A percentile compares a stretch with the other conserved stretches of the same genome.
These are phyloP conservation scores for Theropithecus gelada DNA, from an alignment of 2,113 vertebrate species.

Conservation along the genomic window DNA sequence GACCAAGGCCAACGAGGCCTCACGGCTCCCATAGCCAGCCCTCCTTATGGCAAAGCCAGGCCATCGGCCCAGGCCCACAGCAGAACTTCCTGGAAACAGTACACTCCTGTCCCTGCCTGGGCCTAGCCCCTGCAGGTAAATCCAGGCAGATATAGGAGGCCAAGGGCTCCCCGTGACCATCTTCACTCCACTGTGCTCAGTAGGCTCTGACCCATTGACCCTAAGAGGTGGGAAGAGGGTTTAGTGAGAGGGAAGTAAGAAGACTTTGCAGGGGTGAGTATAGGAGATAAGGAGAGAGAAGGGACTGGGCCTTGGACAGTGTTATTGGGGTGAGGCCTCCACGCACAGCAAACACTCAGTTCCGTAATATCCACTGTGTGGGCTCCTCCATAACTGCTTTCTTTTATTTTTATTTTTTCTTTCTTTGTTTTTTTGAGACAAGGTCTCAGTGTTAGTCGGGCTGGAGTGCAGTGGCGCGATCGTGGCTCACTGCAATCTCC, in stretches of 20 bases:
- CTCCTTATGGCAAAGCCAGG: not conserved
- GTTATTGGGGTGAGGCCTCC: no score
- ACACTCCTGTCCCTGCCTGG: not conserved
- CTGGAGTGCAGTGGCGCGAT: no score
- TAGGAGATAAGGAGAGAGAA: not conserved
- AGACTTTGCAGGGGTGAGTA: not conserved
- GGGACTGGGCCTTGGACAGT: not conserved
- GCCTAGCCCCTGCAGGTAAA: no score
- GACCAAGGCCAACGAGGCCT: no score
- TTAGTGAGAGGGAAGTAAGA: not conserved
- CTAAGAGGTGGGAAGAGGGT: not conserved
- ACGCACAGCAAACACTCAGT: accelerated
- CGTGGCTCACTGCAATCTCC: no score
- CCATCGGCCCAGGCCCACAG: not conserved
- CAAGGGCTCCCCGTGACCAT: not conserved
- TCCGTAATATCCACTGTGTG: no score
- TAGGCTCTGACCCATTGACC: not conserved
- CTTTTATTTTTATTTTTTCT: no score
- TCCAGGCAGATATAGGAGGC: not conserved
- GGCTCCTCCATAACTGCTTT: not conserved
- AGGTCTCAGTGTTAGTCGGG: no score
- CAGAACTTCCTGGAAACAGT: not conserved
- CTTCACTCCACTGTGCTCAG: not conserved
- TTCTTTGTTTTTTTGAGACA: no score
- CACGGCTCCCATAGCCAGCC: not conserved